A percentile compares a stretch with the other conserved stretches of the same genome.
These are phyloP conservation scores for Hyposoter didymator DNA, from an alignment of 2,888 invertebrate species.

Conservation along the genomic window DNA sequence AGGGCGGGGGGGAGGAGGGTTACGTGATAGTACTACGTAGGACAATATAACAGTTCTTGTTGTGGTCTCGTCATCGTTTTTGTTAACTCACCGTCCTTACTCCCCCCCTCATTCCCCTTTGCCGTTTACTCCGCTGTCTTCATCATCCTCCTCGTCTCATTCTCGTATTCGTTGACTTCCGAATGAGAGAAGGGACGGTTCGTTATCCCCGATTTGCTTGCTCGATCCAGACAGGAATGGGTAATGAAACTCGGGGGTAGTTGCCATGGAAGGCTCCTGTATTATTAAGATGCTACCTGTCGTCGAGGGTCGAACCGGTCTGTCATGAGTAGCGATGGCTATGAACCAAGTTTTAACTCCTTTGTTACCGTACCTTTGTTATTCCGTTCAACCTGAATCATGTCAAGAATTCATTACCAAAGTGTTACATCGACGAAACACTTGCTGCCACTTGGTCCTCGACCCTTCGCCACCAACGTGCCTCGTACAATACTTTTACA, in stretches of 20 bases:
- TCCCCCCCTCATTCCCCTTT: not conserved
- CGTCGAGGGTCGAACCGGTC: constrained; percentile 59
- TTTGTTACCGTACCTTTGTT: constrained; percentile 26
- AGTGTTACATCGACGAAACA: not conserved
- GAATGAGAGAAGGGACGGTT: constrained; percentile 72
- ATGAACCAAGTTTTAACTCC: constrained; percentile 55
- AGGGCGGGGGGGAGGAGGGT: not conserved
- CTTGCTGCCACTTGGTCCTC: not conserved
- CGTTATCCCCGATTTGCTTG: constrained; percentile 80
- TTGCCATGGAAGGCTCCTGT: constrained; percentile 74
- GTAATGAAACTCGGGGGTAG: constrained; percentile 80
- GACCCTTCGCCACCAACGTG: not conserved
- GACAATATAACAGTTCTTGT: constrained; percentile 34
- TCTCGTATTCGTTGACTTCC: constrained; percentile 69
- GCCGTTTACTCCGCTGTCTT: constrained; percentile 46
- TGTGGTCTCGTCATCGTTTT: constrained; percentile 54
- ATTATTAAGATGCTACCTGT: constrained; percentile 81
- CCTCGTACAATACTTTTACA: not conserved
- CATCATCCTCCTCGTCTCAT: constrained; percentile 35
- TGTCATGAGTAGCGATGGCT: constrained; percentile 68
- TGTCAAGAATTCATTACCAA: constrained; percentile 14
- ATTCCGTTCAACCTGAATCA: not conserved
- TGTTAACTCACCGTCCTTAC: constrained; percentile 6
- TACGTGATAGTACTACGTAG: constrained; percentile 58
- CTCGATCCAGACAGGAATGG: constrained; percentile 78